phyloP scores from a whole-genome alignment of 2,888 invertebrate genomes.

The Ametastegia equiseti region DNA sequence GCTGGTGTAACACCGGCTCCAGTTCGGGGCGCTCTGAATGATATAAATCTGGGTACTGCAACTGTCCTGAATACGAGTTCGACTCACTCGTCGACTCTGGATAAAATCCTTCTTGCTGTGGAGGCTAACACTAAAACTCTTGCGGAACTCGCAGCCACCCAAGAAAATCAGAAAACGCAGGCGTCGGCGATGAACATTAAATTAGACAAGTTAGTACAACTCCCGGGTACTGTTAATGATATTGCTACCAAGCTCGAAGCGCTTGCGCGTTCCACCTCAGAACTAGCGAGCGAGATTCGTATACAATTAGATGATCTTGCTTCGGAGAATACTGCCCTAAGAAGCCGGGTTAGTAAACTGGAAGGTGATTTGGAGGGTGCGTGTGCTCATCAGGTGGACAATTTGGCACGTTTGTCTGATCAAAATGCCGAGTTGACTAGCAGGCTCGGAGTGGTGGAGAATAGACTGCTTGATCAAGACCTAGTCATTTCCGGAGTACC shows the following conservation, averaged over 20 bases:
- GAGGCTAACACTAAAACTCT: not conserved
- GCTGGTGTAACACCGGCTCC: too few species aligned
- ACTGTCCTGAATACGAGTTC: too few species aligned
- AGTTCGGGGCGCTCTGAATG: too few species aligned
- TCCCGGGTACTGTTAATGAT: not conserved
- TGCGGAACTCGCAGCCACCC: not conserved
- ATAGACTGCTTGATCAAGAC: not conserved
- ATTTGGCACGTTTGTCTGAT: not conserved
- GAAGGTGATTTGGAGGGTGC: not conserved
- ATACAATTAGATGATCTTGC: not conserved
- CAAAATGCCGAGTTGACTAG: not conserved
- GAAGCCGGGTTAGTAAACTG: not conserved
- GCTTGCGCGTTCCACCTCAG: not conserved
- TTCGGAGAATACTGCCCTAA: not conserved
- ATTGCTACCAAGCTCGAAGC: not conserved
- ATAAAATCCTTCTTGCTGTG: not conserved
- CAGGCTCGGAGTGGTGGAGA: not conserved
- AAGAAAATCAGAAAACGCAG: not conserved
- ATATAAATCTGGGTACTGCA: too few species aligned
- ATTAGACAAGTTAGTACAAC: not conserved
- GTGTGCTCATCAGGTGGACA: not conserved
- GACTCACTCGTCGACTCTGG: not conserved
- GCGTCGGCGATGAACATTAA: not conserved
- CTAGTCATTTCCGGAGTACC: not conserved
- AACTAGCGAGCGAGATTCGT: not conserved